A percentile compares a stretch with the other conserved stretches of the same genome.
phyloP scores from a whole-genome alignment of 1,140 invertebrate genomes.

The Mamestra configurata region DNA sequence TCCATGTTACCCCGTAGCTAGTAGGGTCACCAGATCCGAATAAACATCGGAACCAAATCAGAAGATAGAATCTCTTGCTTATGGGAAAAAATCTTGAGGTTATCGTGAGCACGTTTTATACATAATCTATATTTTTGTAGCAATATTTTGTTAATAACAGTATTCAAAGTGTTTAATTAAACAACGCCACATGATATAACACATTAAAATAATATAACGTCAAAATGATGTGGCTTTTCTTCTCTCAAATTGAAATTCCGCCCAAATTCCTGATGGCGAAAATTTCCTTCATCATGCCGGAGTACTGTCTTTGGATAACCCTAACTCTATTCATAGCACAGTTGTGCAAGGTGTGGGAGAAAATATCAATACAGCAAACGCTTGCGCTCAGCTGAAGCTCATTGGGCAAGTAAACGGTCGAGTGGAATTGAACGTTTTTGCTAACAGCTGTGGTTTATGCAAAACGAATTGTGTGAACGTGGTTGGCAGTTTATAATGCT shows the following conservation, averaged over 20 bases:
- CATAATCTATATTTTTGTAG: too few relatives aligned
- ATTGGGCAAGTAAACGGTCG: constrained; percentile 8
- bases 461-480: neutral
- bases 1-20: neutral
- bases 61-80: too few relatives aligned
- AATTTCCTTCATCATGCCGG: neutral
- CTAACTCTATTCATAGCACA: neutral
- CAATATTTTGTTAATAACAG: too few relatives aligned
- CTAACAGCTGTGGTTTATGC: neutral
- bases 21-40: neutral
- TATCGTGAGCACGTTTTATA: too few relatives aligned
- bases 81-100: too few relatives aligned
- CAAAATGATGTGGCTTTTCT: too few relatives aligned
- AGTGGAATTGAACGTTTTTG: constrained; percentile 7
- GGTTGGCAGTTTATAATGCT: constrained; percentile 1
- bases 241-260: neutral
- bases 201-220: too few relatives aligned
- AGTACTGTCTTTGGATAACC: neutral
- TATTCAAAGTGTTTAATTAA: too few relatives aligned
- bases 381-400: constrained; percentile 5
- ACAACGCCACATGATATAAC: too few relatives aligned
- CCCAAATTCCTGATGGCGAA: neutral
- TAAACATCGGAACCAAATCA: too few relatives aligned
- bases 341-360: neutral
- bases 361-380: constrained; percentile 19